Conservation (phyloP, 2,888 invertebrate genomes). For the Arrhopalites spinosus region DNA sequence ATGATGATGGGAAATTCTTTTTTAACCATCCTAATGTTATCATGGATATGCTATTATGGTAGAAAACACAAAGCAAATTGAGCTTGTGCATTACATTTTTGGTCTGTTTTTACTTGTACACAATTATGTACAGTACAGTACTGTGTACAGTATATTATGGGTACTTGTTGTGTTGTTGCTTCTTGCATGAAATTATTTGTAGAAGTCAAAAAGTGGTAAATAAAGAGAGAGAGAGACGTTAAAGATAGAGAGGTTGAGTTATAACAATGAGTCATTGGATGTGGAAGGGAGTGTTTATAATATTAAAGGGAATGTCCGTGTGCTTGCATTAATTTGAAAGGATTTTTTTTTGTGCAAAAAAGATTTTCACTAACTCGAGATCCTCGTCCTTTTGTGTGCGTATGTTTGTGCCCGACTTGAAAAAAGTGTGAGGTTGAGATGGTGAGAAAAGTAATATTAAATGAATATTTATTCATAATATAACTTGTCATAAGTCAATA, state of each 20-base stretch:
- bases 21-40: neutral
- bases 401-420: neutral
- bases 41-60: constrained; percentile 19
- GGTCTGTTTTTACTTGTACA: too few species aligned
- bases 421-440: too few species aligned
- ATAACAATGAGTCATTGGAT: constrained; percentile 4
- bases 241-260: neutral
- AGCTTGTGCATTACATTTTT: neutral
- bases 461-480: neutral
- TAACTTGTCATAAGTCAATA: neutral
- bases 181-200: constrained; percentile 22
- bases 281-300: neutral
- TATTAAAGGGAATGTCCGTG: constrained; percentile 12
- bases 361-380: neutral
- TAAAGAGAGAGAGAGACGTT: constrained; percentile 4
- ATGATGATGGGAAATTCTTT: constrained; percentile 3
- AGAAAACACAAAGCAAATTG: constrained; percentile 17
- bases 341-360: neutral
- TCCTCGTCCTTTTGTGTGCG: neutral
- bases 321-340: constrained; percentile 6
- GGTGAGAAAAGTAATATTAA: neutral
- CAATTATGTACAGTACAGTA: too few species aligned
- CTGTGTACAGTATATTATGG: too few species aligned
- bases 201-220: constrained; percentile 11
- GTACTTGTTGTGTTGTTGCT: neutral